Evolutionary conservation across 30 jellyfish, hydroid and myxozoan genomes (phyloP).

Genomic region (Pelagia noctiluca): DNA sequence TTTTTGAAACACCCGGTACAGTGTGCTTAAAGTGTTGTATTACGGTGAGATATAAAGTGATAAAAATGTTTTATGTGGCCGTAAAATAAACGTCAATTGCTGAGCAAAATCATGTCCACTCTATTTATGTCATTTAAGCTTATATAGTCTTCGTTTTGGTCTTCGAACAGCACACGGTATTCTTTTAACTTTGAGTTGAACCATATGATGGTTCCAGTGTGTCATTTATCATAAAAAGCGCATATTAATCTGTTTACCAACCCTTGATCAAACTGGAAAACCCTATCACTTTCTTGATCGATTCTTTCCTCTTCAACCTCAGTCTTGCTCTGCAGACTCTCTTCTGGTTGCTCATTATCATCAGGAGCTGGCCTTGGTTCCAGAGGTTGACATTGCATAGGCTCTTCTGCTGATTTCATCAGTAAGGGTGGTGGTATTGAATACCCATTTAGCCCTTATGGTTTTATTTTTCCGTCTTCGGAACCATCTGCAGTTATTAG

Average conservation of each 20-base stretch:
- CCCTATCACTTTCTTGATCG: constrained; percentile 32
- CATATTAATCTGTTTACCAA: constrained; percentile 17
- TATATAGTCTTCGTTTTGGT: constrained; percentile 40
- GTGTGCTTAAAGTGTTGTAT: background rate
- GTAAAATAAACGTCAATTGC: background rate
- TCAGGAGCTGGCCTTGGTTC: constrained; percentile 48
- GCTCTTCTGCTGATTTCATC: constrained; percentile 27
- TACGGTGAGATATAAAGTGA: background rate
- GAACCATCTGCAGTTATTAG: constrained; percentile 47
- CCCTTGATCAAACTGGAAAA: constrained; percentile 30
- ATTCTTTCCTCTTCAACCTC: constrained; percentile 48
- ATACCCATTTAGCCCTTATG: constrained; percentile 37
- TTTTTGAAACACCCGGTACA: background rate
- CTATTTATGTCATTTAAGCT: constrained; percentile 32
- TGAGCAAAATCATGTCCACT: constrained; percentile 17
- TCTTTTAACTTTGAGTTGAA: constrained; percentile 31
- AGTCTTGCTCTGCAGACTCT: constrained; percentile 19
- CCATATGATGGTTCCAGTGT: constrained; percentile 51
- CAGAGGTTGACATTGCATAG: constrained; percentile 41
- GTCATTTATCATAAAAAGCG: constrained; percentile 46
- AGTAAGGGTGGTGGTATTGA: constrained; percentile 27
- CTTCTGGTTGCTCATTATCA: constrained; percentile 29
- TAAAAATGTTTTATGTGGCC: background rate
- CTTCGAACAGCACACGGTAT: constrained; percentile 42
- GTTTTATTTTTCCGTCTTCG: constrained; percentile 12